Conservation (phyloP, 92 coral and sea anemone species). For the Porites evermanni region DNA sequence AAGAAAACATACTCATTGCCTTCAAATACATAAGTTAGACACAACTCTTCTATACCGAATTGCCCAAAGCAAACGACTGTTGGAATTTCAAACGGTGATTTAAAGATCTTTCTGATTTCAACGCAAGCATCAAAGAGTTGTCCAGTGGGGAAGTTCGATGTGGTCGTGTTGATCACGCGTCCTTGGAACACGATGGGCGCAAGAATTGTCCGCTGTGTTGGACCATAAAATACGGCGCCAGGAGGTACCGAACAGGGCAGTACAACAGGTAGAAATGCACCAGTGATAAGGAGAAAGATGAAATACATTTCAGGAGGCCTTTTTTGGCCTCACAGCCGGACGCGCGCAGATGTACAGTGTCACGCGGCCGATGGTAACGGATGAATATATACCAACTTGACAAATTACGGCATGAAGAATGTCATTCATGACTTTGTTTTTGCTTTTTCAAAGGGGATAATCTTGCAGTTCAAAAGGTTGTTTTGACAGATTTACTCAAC, state of each 20-base stretch:
- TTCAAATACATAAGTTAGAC: constrained; percentile 69
- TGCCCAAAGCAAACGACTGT: constrained; percentile 71
- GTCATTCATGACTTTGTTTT: constrained; percentile 22
- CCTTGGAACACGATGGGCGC: constrained; percentile 90
- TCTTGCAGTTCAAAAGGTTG: constrained; percentile 15
- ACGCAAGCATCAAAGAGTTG: constrained; percentile 73
- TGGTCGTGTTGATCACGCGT: constrained; percentile 75
- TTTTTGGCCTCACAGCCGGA: neutral
- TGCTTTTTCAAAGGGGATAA: neutral
- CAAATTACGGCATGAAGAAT: constrained; percentile 4
- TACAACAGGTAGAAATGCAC: neutral
- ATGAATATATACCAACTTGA: neutral
- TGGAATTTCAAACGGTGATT: constrained; percentile 63
- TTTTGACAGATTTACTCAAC: constrained; percentile 15
- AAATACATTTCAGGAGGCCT: constrained; percentile 36
- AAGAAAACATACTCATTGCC: constrained; percentile 75
- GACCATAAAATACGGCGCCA: constrained; percentile 42
- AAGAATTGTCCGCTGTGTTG: constrained; percentile 77
- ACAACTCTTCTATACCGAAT: constrained; percentile 83
- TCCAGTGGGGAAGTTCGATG: constrained; percentile 6
- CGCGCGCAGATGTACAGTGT: constrained; percentile 8
- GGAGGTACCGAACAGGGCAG: constrained; percentile 16
- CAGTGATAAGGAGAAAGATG: constrained; percentile 13
- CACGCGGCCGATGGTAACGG: constrained; percentile 40
- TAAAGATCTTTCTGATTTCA: constrained; percentile 64